These are phyloP conservation scores for Urophycis tenuis DNA, from an alignment of 2,797 vertebrate genomes.

Conservation along the genomic window DNA sequence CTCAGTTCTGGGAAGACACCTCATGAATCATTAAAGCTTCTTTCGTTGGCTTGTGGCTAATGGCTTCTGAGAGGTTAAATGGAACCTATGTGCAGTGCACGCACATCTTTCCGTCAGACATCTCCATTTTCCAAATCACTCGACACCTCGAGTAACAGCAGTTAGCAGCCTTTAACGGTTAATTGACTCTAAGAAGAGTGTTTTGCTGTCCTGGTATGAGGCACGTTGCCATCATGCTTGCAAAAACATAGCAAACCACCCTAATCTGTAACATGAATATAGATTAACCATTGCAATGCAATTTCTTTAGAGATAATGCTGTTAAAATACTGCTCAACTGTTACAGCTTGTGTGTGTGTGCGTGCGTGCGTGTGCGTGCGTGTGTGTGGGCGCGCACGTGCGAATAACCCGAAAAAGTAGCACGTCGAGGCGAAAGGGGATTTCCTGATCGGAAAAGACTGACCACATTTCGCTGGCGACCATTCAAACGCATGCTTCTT, in stretches of 20 bases:
- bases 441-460: constrained; percentile 54
- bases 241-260: neutral
- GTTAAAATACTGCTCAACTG: no score
- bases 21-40: constrained; percentile 22
- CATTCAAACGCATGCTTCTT: constrained; percentile 57
- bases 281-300: neutral
- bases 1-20: neutral
- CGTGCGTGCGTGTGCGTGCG: constrained; percentile 27
- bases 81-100: constrained; percentile 41
- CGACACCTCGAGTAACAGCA: neutral
- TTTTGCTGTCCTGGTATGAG: constrained; percentile 11
- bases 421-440: constrained; percentile 39
- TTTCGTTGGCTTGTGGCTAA: constrained; percentile 18
- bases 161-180: constrained; percentile 19
- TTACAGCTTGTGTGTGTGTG: constrained; percentile 11
- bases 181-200: constrained; percentile 19
- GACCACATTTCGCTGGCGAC: constrained; percentile 27
- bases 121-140: neutral
- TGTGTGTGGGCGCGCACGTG: constrained; percentile 16
- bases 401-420: constrained; percentile 36
- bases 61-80: constrained; percentile 41
- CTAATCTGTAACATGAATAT: constrained; percentile 3
- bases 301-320: no score
- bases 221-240: no score
- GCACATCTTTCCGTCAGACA: no score